These are phyloP conservation scores for Megaptera novaeangliae DNA, from an alignment of 2,113 vertebrate genomes.

Conservation along the genomic window DNA sequence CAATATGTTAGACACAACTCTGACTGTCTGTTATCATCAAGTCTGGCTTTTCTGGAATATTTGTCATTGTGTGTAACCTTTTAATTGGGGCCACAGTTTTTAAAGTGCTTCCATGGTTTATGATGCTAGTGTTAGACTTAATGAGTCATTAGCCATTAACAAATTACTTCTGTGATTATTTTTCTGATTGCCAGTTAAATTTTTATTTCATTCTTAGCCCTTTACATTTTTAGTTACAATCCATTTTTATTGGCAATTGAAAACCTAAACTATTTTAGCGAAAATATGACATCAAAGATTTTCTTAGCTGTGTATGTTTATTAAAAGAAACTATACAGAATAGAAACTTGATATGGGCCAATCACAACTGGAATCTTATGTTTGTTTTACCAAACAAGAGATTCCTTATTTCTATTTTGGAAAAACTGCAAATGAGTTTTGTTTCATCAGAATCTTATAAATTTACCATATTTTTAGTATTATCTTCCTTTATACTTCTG, in stretches of 20 bases:
- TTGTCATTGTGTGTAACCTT: constrained; percentile 23
- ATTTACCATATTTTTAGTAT: background rate
- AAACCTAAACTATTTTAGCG: background rate
- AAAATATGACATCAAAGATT: background rate
- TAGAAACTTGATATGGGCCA: background rate
- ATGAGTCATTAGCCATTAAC: constrained; percentile 40
- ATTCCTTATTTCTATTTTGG: background rate
- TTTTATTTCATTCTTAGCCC: background rate
- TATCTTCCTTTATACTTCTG: background rate
- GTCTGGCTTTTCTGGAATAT: constrained; percentile 40
- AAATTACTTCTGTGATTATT: constrained; percentile 21
- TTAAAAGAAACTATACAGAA: background rate
- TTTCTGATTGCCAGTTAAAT: constrained; percentile 38
- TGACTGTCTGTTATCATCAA: constrained; percentile 30
- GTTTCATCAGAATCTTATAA: background rate
- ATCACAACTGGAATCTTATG: background rate
- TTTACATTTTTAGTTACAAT: constrained; percentile 7
- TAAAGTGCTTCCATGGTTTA: constrained; percentile 51
- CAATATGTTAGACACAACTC: constrained; percentile 48
- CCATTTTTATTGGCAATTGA: constrained; percentile 32
- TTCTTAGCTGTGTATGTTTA: background rate
- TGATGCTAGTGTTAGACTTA: background rate
- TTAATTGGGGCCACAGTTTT: constrained; percentile 34
- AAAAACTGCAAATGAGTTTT: constrained; percentile 3
- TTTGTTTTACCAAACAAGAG: background rate